phyloP scores from a whole-genome alignment of 2,113 vertebrate species.

The Eulemur macaco region DNA sequence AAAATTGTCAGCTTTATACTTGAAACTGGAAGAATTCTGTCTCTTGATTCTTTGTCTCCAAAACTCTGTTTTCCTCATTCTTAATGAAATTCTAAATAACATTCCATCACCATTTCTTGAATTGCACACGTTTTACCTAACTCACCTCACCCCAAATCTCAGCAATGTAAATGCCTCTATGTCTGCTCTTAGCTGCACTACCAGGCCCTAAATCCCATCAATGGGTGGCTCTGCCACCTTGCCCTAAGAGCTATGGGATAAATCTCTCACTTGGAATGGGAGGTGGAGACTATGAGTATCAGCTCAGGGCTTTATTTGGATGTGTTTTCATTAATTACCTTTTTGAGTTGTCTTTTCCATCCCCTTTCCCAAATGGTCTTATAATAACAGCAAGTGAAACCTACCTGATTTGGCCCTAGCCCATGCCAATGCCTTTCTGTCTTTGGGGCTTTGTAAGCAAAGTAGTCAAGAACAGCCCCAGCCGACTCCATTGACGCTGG shows the following conservation, averaged over 20 bases:
- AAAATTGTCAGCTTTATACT: not conserved
- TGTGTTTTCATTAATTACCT: not conserved
- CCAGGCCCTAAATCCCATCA: not conserved
- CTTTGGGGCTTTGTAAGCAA: constrained; percentile 11
- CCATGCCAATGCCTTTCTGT: constrained; percentile 44
- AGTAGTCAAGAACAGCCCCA: constrained; percentile 20
- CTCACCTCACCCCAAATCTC: not conserved
- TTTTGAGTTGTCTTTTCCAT: constrained; percentile 1
- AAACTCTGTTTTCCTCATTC: not conserved
- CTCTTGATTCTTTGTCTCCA: not conserved
- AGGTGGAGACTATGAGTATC: not conserved
- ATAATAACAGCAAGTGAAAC: not conserved
- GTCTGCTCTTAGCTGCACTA: too few species aligned
- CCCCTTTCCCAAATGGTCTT: not conserved
- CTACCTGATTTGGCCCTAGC: not conserved
- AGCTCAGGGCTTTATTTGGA: not conserved
- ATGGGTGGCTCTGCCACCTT: too few species aligned
- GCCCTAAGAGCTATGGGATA: not conserved
- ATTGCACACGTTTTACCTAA: not conserved
- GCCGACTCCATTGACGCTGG: not conserved
- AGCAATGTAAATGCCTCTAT: not conserved
- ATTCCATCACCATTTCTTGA: not conserved
- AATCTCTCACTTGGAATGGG: not conserved
- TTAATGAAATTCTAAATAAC: not conserved
- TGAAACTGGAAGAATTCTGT: constrained; percentile 22